These are phyloP conservation scores for Mastomys coucha DNA, from an alignment of 2,113 vertebrate genomes.

Conservation along the genomic window DNA sequence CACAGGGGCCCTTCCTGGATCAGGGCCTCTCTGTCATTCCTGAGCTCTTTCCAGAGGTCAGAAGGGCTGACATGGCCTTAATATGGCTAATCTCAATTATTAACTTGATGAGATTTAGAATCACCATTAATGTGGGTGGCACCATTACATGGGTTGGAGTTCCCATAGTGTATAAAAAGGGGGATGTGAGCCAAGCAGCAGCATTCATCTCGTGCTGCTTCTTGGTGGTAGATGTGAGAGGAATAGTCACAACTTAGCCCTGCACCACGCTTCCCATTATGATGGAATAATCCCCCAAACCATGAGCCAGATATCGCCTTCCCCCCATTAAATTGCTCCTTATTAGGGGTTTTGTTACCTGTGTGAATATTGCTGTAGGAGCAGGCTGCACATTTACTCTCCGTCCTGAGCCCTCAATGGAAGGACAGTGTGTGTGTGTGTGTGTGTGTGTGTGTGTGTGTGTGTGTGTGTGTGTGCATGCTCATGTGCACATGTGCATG, in stretches of 20 bases:
- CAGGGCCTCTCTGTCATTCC: neutral
- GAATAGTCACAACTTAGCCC: neutral
- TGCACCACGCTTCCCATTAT: neutral
- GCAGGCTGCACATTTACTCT: fast-evolving
- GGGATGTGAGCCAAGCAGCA: neutral
- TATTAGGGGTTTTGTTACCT: neutral
- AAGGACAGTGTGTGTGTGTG: neutral
- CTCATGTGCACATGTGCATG: too few species aligned
- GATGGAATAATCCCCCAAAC: neutral
- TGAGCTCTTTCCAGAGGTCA: neutral
- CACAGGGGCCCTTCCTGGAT: neutral
- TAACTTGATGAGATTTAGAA: neutral
- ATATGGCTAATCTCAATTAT: neutral
- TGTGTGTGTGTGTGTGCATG: neutral
- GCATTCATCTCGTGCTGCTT: neutral
- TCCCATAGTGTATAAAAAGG: too few species aligned
- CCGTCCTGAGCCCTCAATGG: fast-evolving
- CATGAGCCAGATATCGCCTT: neutral
- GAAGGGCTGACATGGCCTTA: neutral
- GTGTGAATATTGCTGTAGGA: too few species aligned
- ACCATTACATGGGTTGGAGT: neutral
- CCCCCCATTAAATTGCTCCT: too few species aligned
- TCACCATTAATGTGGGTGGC: neutral
- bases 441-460: neutral
- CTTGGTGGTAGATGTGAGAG: neutral